phyloP scores from a whole-genome alignment of 2,797 vertebrate genomes.

The Molossus alvarezi region DNA sequence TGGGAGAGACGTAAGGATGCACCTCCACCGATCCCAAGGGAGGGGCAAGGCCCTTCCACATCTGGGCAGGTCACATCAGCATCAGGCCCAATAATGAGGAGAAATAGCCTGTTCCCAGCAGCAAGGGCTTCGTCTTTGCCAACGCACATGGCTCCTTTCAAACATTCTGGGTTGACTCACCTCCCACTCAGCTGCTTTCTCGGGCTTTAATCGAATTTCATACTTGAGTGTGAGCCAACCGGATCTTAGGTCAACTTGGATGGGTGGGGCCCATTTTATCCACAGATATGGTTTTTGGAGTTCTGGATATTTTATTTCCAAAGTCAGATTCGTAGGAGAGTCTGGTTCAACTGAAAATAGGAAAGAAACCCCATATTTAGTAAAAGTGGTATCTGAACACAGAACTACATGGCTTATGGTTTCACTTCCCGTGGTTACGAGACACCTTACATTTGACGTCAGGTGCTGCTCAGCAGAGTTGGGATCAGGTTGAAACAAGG shows the following conservation, averaged over 20 bases:
- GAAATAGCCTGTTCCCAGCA: neutral
- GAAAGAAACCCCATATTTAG: slow-evolving; percentile 69
- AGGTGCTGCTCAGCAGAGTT: neutral
- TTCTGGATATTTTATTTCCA: slow-evolving; percentile 89
- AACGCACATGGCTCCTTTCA: neutral
- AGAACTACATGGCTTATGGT: neutral
- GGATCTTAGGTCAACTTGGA: slow-evolving; percentile 93
- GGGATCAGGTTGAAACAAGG: neutral
- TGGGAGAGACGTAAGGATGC: neutral
- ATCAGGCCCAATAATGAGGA: neutral
- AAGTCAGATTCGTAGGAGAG: slow-evolving; percentile 93
- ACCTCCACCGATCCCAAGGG: neutral
- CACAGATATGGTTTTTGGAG: slow-evolving; percentile 92
- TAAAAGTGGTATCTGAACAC: neutral
- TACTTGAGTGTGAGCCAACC: slow-evolving; percentile 98
- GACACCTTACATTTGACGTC: neutral
- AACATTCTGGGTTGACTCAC: slow-evolving; percentile 87
- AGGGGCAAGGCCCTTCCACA: neutral
- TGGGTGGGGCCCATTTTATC: slow-evolving; percentile 95
- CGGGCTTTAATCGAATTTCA: slow-evolving; percentile 93
- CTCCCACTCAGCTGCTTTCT: slow-evolving; percentile 94
- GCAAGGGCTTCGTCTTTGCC: neutral
- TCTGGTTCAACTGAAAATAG: slow-evolving; percentile 94
- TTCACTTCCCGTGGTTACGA: neutral
- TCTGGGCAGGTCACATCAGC: neutral